A percentile compares a stretch with the other conserved stretches of the same genome.
These are phyloP conservation scores for Perizoma flavofasciatum DNA, from an alignment of 2,888 invertebrate genomes.

Conservation along the genomic window DNA sequence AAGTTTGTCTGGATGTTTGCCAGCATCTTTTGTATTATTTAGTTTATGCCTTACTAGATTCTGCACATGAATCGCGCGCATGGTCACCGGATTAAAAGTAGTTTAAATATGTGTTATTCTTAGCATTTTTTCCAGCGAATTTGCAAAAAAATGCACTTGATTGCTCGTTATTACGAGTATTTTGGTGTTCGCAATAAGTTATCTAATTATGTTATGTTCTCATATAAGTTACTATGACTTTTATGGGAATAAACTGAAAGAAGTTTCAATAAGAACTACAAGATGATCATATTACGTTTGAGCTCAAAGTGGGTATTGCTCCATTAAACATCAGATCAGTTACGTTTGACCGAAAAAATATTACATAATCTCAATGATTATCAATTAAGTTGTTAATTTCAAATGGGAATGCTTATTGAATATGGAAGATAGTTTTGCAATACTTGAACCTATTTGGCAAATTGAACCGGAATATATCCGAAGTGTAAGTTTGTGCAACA, in stretches of 20 bases:
- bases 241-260: not conserved
- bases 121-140: too few relatives aligned
- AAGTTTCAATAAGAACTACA: not conserved
- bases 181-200: too few relatives aligned
- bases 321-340: slow-evolving; percentile 8
- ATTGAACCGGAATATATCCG: not conserved
- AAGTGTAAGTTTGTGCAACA: not conserved
- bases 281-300: slow-evolving; percentile 9
- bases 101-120: too few relatives aligned
- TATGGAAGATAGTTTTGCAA: too few relatives aligned
- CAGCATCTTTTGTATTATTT: too few relatives aligned
- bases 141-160: too few relatives aligned
- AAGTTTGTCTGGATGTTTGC: too few relatives aligned
- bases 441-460: not conserved
- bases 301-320: slow-evolving; percentile 1
- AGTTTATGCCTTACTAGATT: too few relatives aligned
- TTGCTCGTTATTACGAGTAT: too few relatives aligned
- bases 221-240: not conserved
- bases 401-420: too few relatives aligned
- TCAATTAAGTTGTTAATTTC: not conserved
- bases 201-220: not conserved
- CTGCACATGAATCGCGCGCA: too few relatives aligned
- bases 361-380: slow-evolving; percentile 7
- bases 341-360: slow-evolving; percentile 4
- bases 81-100: too few relatives aligned